Conservation (phyloP, 2,888 invertebrate species). For the Cyaniris semiargus region DNA sequence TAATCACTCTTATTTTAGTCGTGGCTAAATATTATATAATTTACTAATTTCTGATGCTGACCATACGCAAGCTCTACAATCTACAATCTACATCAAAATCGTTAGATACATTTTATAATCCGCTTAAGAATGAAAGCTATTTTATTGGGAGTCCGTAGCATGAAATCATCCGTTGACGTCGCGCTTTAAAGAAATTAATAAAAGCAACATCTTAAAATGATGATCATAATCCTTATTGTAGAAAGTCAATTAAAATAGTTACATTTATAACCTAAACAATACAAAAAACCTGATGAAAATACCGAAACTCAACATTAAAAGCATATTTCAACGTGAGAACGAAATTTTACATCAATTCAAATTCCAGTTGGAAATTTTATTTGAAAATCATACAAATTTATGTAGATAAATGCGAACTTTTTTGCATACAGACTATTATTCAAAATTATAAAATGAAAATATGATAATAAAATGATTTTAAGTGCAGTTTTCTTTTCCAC, state of each 20-base stretch:
- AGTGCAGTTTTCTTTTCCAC: slow-evolving; percentile 19
- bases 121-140: no score
- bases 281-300: background rate
- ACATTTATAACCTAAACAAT: background rate
- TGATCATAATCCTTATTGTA: background rate
- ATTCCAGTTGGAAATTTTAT: slow-evolving; percentile 10
- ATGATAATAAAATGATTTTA: slow-evolving; percentile 22
- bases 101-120: no score
- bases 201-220: no score
- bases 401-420: slow-evolving; percentile 19
- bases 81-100: no score
- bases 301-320: background rate
- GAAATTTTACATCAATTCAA: slow-evolving; percentile 19
- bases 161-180: no score
- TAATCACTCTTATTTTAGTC: no score
- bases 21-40: no score
- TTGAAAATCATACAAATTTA: slow-evolving; percentile 24
- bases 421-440: slow-evolving; percentile 21
- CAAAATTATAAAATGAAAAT: slow-evolving; percentile 7
- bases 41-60: no score
- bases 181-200: no score
- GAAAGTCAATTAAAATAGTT: background rate
- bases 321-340: slow-evolving; percentile 6
- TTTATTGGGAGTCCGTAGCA: no score
- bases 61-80: no score